Base-by-base conservation (phyloP, 1,140 invertebrate species). In the Drosophila kanapiae region DNA sequence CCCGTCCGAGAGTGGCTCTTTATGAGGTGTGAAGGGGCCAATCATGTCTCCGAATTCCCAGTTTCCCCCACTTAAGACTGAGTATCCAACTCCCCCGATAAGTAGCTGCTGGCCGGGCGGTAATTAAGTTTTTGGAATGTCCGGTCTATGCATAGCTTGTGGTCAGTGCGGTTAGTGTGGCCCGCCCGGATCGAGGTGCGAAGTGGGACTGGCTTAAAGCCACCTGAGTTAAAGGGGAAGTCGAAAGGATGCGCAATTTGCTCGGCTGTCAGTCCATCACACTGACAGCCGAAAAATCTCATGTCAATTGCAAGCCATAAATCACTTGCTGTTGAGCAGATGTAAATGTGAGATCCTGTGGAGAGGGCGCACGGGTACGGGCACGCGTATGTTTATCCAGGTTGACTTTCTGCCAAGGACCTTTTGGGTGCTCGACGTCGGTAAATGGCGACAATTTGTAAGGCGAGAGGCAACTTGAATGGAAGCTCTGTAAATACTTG, bases 371-470 rank as follows among this genome's bases (percentile, higher is more conserved):
- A n/a, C n/a, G n/a, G n/a, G n/a, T n/a, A n/a, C n/a, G 8, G 9
- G 33, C 51, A 56, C 53, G 53, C 53, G 58, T 38, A 14, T 33
- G 56, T 54, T 54, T 60, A 77, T 37, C 37, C 75, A 62, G 48
- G 33, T 37, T 67, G 38, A 33, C 42, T 65, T 42, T 45, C 57
- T 60, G 60, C 62, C 47, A 78, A 74, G 70, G 70, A 74, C 45
- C 69, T 74, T 74, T 72, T 29, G 64, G 68, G 27, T 71, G 69
- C 69, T 57, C 54, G 35, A 40, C 60, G 57, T 23, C 68, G 78
- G 84, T 70, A 88, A 88, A 88, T 88, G 83, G 84, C 64, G 83
- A 87, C 83, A 87, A 87, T 87, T 88, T 87, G 83, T 88, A 79
- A 84, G 81, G 79, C 37, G 43, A 69, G 35, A 45, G 23, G 49